Percentiles rank a stretch among this genome's conserved stretches.
These are phyloP conservation scores for Zygogramma bicolorata DNA, from an alignment of 2,888 invertebrate species.

Conservation along the genomic window DNA sequence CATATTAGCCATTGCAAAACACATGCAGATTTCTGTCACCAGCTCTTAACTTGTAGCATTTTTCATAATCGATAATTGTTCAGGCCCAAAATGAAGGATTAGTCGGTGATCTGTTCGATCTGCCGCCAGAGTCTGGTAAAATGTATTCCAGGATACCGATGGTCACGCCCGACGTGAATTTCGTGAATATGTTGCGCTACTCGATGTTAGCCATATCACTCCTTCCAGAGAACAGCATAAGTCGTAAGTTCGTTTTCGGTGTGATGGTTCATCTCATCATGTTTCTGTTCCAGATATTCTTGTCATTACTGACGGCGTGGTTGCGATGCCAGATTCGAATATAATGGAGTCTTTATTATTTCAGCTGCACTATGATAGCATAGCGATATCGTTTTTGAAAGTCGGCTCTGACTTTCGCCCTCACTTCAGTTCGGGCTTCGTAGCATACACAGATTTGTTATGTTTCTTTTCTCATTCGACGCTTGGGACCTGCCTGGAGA, in stretches of 20 bases:
- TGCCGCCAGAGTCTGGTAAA: constrained; percentile 64
- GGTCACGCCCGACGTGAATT: constrained; percentile 77
- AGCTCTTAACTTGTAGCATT: too few relatives aligned
- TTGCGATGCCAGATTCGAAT: constrained; percentile 78
- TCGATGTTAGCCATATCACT: constrained; percentile 81
- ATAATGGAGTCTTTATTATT: constrained; percentile 79
- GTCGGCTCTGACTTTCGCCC: constrained; percentile 77
- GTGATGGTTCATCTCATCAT: constrained; percentile 13
- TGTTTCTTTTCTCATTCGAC: constrained; percentile 82
- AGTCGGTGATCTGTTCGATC: constrained; percentile 70
- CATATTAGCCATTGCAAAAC: too few relatives aligned
- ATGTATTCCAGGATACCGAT: constrained; percentile 69
- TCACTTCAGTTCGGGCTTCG: constrained; percentile 75
- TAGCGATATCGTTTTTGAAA: constrained; percentile 82
- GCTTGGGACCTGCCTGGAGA: constrained; percentile 77
- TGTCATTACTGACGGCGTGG: constrained; percentile 81
- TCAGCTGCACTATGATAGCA: constrained; percentile 79
- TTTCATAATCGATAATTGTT: too few relatives aligned
- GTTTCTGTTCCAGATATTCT: constrained; percentile 73
- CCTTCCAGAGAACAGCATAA: constrained; percentile 80
- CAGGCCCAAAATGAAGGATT: constrained; percentile 70
- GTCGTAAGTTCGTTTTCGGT: constrained; percentile 70
- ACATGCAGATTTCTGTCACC: too few relatives aligned
- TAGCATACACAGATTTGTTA: constrained; percentile 80
- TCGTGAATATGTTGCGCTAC: constrained; percentile 82